These are phyloP conservation scores for Oophaga sylvatica DNA, from an alignment of 2,797 vertebrate genomes.

Conservation along the genomic window DNA sequence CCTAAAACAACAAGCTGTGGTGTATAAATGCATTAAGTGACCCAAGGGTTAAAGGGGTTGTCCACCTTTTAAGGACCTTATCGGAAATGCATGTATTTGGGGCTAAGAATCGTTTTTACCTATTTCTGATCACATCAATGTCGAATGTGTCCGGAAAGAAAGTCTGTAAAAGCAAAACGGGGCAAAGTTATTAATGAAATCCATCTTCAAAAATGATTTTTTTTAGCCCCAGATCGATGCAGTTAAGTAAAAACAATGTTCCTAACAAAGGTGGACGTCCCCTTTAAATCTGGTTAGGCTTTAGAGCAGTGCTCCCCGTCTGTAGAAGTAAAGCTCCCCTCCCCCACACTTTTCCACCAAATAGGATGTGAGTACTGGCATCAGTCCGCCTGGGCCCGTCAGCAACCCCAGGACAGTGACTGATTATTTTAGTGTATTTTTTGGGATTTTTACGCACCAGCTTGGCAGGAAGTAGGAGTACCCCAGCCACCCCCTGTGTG, in stretches of 20 bases:
- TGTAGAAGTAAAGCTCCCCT: neutral
- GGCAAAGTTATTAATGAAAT: no score
- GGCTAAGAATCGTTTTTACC: no score
- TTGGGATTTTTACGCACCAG: constrained; percentile 17
- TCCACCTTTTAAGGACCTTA: no score
- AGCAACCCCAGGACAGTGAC: neutral
- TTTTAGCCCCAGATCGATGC: no score
- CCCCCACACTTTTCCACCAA: neutral
- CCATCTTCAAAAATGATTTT: no score
- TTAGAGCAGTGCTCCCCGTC: neutral
- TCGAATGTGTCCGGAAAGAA: no score
- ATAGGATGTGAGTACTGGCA: neutral
- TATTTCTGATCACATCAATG: no score
- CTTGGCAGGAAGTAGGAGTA: neutral
- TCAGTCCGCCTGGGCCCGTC: neutral
- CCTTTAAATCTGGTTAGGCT: neutral
- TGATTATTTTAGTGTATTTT: neutral
- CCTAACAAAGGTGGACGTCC: no score
- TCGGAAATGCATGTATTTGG: no score
- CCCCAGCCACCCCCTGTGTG: constrained; percentile 16
- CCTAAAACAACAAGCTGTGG: neutral
- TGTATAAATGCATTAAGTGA: neutral
- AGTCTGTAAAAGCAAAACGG: no score
- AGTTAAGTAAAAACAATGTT: no score
- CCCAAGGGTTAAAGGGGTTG: neutral